Conservation (phyloP, 2,797 vertebrate species). For the Allobates femoralis region DNA sequence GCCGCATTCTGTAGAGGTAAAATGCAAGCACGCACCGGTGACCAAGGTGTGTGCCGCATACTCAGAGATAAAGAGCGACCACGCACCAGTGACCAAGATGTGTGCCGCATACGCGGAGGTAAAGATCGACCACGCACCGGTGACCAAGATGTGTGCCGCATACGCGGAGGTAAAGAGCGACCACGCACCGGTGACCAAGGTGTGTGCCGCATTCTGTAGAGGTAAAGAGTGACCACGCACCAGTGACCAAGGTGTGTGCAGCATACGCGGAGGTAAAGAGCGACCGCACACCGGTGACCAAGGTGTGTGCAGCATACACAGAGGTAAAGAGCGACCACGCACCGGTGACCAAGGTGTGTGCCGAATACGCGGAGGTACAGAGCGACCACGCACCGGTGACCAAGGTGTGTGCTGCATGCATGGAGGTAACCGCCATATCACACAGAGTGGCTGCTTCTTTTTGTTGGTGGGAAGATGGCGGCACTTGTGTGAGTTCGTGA, state of each 20-base stretch:
- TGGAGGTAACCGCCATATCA: not conserved
- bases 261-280: slow-evolving; percentile 21
- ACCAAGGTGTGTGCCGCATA: slow-evolving; percentile 74
- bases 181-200: slow-evolving; percentile 75
- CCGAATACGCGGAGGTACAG: slow-evolving; percentile 74
- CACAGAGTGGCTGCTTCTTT: not conserved
- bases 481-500: no score
- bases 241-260: slow-evolving; percentile 76
- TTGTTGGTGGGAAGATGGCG: no score
- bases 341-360: slow-evolving; percentile 77
- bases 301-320: slow-evolving; percentile 70
- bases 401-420: slow-evolving; percentile 72
- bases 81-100: slow-evolving; percentile 78
- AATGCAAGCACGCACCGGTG: slow-evolving; percentile 68
- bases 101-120: not conserved
- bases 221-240: slow-evolving; percentile 65
- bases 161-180: slow-evolving; percentile 58
- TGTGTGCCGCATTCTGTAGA: slow-evolving; percentile 54
- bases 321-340: slow-evolving; percentile 63
- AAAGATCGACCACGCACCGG: slow-evolving; percentile 67
- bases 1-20: not conserved
- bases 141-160: slow-evolving; percentile 75
- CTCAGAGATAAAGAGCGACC: slow-evolving; percentile 56
- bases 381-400: slow-evolving; percentile 70
- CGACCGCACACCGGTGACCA: slow-evolving; percentile 70